A percentile compares a stretch with the other conserved stretches of the same genome.
These are phyloP conservation scores for Cataglyphis hispanica DNA, from an alignment of 1,140 invertebrate species.

Conservation along the genomic window DNA sequence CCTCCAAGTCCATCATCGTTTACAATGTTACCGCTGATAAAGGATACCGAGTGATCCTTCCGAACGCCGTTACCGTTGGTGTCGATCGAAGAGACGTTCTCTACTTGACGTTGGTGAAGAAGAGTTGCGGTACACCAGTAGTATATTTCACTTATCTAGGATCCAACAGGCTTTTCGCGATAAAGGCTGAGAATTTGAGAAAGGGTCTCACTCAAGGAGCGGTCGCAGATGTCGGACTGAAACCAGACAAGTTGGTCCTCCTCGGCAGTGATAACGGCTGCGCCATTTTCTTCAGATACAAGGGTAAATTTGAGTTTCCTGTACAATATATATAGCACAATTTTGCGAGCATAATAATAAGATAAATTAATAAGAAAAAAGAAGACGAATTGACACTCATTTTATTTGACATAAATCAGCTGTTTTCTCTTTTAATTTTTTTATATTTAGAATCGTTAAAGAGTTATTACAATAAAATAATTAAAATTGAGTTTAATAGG, in stretches of 20 bases:
- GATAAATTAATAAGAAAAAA: background rate
- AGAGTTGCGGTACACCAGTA: conserved; percentile 84
- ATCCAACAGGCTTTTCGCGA: conserved; percentile 87
- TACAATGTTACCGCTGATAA: conserved; percentile 86
- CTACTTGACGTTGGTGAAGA: conserved; percentile 87
- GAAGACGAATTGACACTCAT: background rate
- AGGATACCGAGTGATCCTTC: conserved; percentile 87
- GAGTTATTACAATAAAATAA: background rate
- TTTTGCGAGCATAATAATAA: too few relatives aligned
- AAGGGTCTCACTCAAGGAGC: conserved; percentile 85
- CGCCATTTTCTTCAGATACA: conserved; percentile 87
- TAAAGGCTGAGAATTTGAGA: conserved; percentile 86
- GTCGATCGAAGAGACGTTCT: conserved; percentile 86
- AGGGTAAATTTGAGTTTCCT: conserved; percentile 66
- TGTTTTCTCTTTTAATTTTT: background rate
- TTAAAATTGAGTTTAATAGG: too few relatives aligned
- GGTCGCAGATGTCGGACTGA: conserved; percentile 87
- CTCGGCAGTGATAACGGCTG: conserved; percentile 88
- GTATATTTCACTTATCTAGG: conserved; percentile 89
- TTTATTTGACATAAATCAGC: background rate
- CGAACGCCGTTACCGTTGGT: conserved; percentile 84
- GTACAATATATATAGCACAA: too few relatives aligned
- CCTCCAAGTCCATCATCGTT: conserved; percentile 87
- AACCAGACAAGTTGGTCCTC: conserved; percentile 87
- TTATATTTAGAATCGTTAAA: too few relatives aligned